Evolutionary conservation across 2,797 vertebrate species (phyloP), one percentile per base, ranked within the genome.

Genomic region (Eulemur albifrons): DNA sequence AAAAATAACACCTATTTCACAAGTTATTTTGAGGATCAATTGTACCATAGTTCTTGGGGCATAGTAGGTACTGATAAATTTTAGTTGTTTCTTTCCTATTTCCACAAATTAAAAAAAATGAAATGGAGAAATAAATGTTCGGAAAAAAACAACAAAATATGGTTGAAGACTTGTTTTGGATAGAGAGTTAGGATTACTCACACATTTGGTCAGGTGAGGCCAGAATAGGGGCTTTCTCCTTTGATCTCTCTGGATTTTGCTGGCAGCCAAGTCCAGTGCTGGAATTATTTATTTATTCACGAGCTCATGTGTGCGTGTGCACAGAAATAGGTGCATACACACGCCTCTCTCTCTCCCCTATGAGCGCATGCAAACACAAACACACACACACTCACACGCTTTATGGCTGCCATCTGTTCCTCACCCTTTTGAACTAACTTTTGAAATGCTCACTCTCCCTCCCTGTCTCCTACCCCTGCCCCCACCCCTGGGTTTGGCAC

Each of bases 211-310:
- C 97, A 98, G 98, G 97, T 98, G 98, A 98, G 98, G 97, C 98
- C 97, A 98, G 92, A 85, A 88, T 17, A 61, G 86, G 97, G 79
- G 25, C 27, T 97, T 98, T 95, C 40, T 93, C 57, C 97, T 99
- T 98, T 99, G 98, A 99, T 98, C 97, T 98, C 97, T 80, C 97
- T 98, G 93, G 95, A 98, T 95, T 96, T 97, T 98, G 96, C 97
- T 96, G 93, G 97, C 97, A 97, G 94, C 93, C 92, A 97, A 98
- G 86, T 96, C 98, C 98, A 98, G 98, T 98, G 98, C 96, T 96
- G 79, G 97, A 73, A 98, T 97, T 96, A 88, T 96, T 97, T 97
- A 70, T 95, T 98, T 97, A 96, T 98, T 98, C 72, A 77, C 18
- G 17, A 93, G 63, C 63, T 76, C 83, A 80, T 69, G 54, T 32